Percentiles rank a stretch among this genome's conserved stretches.
Evolutionary conservation across 2,113 vertebrate species (phyloP).

Genomic region (Sporophila hypoxantha): DNA sequence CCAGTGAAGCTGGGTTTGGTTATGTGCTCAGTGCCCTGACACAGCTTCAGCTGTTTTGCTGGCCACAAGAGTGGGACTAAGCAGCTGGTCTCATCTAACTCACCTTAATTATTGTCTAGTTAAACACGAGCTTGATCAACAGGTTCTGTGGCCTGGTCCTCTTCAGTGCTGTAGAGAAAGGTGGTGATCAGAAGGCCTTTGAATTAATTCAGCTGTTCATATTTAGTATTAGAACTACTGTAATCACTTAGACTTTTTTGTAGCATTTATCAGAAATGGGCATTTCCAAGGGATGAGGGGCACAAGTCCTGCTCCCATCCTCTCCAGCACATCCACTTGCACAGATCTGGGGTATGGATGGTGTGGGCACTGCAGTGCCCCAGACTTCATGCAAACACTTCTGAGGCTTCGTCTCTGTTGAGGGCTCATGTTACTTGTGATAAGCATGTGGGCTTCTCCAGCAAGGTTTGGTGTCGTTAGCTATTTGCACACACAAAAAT

Average conservation of each 20-base stretch:
- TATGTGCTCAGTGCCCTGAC: not conserved
- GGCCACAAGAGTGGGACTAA: not conserved
- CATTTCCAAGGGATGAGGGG: not conserved
- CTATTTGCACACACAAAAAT: not conserved
- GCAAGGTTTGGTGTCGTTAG: not conserved
- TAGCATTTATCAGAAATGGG: not conserved
- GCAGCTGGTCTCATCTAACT: not conserved
- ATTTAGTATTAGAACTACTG: not conserved
- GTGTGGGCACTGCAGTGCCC: not conserved
- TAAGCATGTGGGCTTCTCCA: not conserved
- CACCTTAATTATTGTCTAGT: not conserved
- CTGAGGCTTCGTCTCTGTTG: not conserved
- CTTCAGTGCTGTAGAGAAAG: not conserved
- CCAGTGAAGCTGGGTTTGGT: not conserved
- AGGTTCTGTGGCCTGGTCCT: not conserved
- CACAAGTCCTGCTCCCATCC: not conserved
- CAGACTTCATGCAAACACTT: not conserved
- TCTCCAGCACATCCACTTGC: not conserved
- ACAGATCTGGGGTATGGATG: not conserved
- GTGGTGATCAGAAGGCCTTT: not conserved
- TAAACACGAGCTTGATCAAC: not conserved
- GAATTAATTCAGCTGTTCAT: not conserved
- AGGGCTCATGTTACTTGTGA: accelerated
- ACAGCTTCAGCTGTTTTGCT: not conserved
- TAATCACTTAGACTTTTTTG: not conserved